Evolutionary conservation across 2,113 vertebrate species (phyloP).

Genomic region (Echinops telfairi): DNA sequence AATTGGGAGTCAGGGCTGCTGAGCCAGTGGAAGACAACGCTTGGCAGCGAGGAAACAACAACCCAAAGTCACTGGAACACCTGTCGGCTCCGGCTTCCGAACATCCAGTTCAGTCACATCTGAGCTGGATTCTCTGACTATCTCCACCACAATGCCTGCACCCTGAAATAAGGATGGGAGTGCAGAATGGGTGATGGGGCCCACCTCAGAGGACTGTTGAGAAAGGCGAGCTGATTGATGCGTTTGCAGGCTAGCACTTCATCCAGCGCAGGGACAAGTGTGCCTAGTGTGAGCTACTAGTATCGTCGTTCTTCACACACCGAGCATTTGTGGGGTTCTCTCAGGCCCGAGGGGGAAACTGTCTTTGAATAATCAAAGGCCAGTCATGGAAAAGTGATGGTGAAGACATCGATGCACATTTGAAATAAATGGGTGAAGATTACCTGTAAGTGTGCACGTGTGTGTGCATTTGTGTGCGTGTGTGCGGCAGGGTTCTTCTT

Average conservation of each 20-base stretch:
- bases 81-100: not conserved
- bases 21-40: not conserved
- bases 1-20: not conserved
- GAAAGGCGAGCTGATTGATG: not conserved
- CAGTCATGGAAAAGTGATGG: not conserved
- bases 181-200: not conserved
- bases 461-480: not conserved
- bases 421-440: not conserved
- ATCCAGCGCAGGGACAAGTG: not conserved
- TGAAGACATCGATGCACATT: not conserved
- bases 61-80: not conserved
- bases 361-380: not conserved
- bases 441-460: not conserved
- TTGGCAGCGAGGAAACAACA: not conserved
- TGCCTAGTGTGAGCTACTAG: not conserved
- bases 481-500: not conserved
- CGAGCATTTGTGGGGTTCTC: not conserved
- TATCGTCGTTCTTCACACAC: not conserved
- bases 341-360: not conserved
- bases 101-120: not conserved
- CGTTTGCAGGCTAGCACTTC: not conserved
- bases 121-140: not conserved
- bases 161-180: not conserved
- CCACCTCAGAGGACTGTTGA: not conserved
- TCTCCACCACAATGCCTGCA: not conserved